Evolutionary conservation across 2,797 vertebrate species (phyloP).

Genomic region (Balearica regulorum): DNA sequence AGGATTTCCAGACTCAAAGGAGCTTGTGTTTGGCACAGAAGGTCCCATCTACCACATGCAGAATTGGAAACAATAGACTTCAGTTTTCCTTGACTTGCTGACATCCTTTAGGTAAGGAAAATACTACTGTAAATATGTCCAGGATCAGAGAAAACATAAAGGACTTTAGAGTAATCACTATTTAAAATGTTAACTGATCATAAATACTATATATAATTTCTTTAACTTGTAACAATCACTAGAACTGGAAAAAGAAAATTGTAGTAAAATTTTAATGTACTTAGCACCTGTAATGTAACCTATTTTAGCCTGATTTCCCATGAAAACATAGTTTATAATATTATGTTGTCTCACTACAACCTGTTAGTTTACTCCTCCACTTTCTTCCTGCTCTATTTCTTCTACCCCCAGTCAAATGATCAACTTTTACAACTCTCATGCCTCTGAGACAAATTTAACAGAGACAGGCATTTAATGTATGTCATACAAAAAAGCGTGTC

Average conservation of each 20-base stretch:
- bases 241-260: not conserved
- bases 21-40: not conserved
- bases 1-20: not conserved
- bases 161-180: not conserved
- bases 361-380: not conserved
- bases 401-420: not conserved
- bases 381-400: not conserved
- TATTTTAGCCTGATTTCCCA: not conserved
- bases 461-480: not conserved
- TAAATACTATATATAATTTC: not conserved
- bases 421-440: not conserved
- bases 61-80: not conserved
- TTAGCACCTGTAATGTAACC: not conserved
- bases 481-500: accelerated
- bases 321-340: not conserved
- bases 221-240: not conserved
- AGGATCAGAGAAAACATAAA: not conserved
- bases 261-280: not conserved
- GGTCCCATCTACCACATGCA: not conserved
- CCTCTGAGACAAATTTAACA: not conserved
- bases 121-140: not conserved
- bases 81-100: not conserved
- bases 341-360: not conserved
- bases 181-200: not conserved
- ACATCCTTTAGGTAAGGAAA: not conserved